Evolutionary conservation across 2,797 vertebrate species (phyloP), one percentile per base, ranked within the genome.

Genomic region (Platalea minor): DNA sequence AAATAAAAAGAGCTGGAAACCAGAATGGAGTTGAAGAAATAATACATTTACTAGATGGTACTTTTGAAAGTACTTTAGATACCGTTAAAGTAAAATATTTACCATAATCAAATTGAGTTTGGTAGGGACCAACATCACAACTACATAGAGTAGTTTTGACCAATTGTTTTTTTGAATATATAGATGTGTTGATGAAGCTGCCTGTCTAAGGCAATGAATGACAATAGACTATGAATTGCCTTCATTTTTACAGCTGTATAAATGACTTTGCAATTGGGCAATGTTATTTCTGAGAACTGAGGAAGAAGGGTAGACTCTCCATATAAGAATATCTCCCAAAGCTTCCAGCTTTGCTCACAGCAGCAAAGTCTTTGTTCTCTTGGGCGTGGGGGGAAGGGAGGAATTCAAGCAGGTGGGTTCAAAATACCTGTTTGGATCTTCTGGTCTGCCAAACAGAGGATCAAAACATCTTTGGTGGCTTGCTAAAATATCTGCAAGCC

Each of bases 351-450:
- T 41, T 54, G 43, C 53, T 91, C 50, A 41, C 45, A 60, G 19
- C 33, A 65, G 28, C 26, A 43, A 68, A 68, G 26, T 60, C 56
- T 69, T 51, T 1, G 3, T 51, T 93, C 33, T 69, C 25, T 46
- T 5, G 1, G n/a, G 48, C 21, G 4, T 33, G 14, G n/a, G 19
- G 1, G 2, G 41, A 79, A 51, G 25, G 24, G 31, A 45, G 1
- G 1, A 57, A 80, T 35, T 91, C n/a, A 63, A 31, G 31, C 31
- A 57, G 13, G 37, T 37, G 9, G 10, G 18, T 59, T 82, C 57
- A 70, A n/a, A 74, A 65, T 31, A 51, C 26, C 43, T 57, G 20
- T 67, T 69, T 64, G 31, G 39, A 69, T 68, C 67, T 73, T 76
- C 64, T 76, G 7, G 54, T 93, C 28, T 56, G 33, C 41, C 65